A percentile compares a stretch with the other conserved stretches of the same genome.
These are phyloP conservation scores for Ichneumoninae sp. DNA, from an alignment of 2,888 invertebrate species.

Conservation along the genomic window DNA sequence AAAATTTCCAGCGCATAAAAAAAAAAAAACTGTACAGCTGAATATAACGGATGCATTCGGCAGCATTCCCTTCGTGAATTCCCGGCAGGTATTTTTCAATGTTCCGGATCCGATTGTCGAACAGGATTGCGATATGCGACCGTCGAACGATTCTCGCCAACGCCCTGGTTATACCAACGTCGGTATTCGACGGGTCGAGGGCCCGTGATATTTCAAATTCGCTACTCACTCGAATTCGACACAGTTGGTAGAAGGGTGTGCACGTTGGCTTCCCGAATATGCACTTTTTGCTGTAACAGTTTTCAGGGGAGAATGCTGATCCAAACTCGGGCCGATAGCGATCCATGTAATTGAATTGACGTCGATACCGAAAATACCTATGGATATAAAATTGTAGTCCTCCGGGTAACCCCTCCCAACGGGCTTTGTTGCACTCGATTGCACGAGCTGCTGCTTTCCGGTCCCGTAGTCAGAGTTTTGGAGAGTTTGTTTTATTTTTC, in stretches of 20 bases:
- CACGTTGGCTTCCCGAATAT: neutral
- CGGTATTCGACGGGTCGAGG: constrained; percentile 42
- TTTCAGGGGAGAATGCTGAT: constrained; percentile 24
- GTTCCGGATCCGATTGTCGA: constrained; percentile 18
- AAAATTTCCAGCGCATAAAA: neutral
- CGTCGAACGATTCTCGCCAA: neutral
- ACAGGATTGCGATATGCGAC: neutral
- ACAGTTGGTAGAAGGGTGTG: neutral
- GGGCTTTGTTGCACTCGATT: constrained; percentile 10
- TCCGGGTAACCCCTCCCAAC: neutral
- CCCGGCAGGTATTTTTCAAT: constrained; percentile 11
- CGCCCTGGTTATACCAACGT: neutral
- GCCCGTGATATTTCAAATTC: constrained; percentile 59
- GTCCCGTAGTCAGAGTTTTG: constrained; percentile 4
- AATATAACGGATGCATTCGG: neutral
- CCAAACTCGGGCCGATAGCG: constrained; percentile 22
- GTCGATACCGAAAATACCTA: constrained; percentile 49
- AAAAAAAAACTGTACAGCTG: neutral
- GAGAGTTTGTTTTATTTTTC: constrained; percentile 32
- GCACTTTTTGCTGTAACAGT: constrained; percentile 45
- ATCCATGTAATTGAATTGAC: constrained; percentile 62
- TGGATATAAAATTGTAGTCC: constrained; percentile 30
- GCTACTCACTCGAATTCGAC: constrained; percentile 36
- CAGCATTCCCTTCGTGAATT: constrained; percentile 19
- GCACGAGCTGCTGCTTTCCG: constrained; percentile 18